Percentiles rank a stretch among this genome's conserved stretches.
These are phyloP conservation scores for Microcebus lehilahytsara DNA, from an alignment of 2,113 vertebrate species.

Conservation along the genomic window DNA sequence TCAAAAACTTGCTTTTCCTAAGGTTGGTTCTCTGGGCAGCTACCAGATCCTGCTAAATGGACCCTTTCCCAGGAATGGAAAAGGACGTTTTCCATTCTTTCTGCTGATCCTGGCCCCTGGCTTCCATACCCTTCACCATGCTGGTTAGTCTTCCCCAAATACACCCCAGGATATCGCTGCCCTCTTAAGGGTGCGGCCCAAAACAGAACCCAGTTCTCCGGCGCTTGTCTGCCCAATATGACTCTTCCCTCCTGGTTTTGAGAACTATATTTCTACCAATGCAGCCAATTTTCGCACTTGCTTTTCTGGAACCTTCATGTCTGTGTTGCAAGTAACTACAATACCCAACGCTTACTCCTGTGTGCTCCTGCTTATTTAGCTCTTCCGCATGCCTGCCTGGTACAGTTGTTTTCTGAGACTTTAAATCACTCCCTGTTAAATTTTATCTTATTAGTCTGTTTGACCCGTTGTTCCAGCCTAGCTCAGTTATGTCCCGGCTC, in stretches of 20 bases:
- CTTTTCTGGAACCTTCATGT: background rate
- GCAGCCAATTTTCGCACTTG: background rate
- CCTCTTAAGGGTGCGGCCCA: background rate
- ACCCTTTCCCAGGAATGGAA: background rate
- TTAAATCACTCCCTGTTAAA: conserved; percentile 20
- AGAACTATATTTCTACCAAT: background rate
- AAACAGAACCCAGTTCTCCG: background rate
- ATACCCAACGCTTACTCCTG: background rate
- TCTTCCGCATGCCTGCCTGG: background rate
- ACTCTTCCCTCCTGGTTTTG: background rate
- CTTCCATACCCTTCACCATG: background rate
- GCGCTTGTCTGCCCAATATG: background rate
- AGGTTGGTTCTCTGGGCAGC: background rate
- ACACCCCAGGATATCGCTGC: background rate
- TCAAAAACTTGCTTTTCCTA: background rate
- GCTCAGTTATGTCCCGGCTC: background rate
- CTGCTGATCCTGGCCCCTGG: background rate
- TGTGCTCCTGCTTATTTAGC: background rate
- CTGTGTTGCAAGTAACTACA: background rate
- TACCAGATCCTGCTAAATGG: background rate
- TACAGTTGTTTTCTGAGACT: background rate
- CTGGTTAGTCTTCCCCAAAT: background rate
- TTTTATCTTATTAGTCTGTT: background rate
- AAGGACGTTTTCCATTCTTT: background rate
- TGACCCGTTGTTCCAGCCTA: background rate